Base-by-base conservation (phyloP, 2,797 vertebrate genomes). In the Arnoldichthys spilopterus region DNA sequence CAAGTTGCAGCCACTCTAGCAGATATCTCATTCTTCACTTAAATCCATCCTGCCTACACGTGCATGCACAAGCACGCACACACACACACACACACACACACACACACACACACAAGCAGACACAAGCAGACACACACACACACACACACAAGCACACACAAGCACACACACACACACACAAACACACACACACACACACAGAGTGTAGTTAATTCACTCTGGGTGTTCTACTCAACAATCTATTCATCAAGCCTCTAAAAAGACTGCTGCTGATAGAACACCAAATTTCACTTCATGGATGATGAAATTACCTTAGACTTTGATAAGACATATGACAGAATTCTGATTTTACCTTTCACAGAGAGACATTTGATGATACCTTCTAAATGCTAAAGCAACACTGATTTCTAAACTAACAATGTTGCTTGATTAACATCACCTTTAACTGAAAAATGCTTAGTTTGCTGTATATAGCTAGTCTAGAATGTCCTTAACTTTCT, bases 121-220 rank as follows among this genome's bases (percentile, higher is more conserved):
- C n/a, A n/a, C n/a, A n/a, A n/a, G n/a, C n/a, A n/a, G n/a, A n/a
- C n/a, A 72, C 53, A 30, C 16, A n/a, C n/a, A 58, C 45, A 40
- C n/a, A 54, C 80, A 34, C 63, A 59, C 66, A 76, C 64, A 78
- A 74, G 28, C 74, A 61, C 61, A 51, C 72, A 86, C 32, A 58
- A 77, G 87, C 89, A 90, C 84, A 86, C 61, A 63, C 61, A 61
- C 59, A 30, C 59, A 13, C 54, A n/a, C 43, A 49, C 59, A 53
- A n/a, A 63, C 28, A 47, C 37, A 30, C 69, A 72, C 53, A n/a
- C 9, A 15, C n/a, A 56, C 0, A 22, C 4, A 26, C 45, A 70
- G 47, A 62, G 40, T 45, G 28, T 24, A 8, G 13, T 40, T 72
- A 72, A 64, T 18, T 7, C 59, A 61, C 32, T 64, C 18, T 32